These are phyloP conservation scores for Drosophila imparisetae DNA, from an alignment of 2,888 invertebrate species.

Conservation along the genomic window DNA sequence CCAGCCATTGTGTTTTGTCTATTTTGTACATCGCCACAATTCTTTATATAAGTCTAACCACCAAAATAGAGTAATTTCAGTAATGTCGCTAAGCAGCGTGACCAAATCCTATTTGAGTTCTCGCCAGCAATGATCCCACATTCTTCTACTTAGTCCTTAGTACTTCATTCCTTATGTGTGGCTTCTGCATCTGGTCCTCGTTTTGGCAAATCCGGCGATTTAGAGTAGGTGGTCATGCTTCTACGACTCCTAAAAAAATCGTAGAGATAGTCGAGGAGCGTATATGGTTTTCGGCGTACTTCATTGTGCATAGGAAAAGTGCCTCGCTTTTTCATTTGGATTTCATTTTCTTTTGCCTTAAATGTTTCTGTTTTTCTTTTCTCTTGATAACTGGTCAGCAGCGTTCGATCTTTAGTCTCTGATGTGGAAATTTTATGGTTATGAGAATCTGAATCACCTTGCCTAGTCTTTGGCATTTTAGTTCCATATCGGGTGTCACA, in stretches of 20 bases:
- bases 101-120: too few species aligned
- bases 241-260: conserved; percentile 18
- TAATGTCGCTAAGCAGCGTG: too few species aligned
- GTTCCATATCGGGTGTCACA: not conserved
- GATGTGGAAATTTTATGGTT: not conserved
- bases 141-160: not conserved
- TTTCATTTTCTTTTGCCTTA: not conserved
- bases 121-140: not conserved
- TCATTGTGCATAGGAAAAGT: not conserved
- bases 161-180: not conserved
- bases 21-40: too few species aligned
- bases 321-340: not conserved
- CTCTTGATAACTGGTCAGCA: not conserved
- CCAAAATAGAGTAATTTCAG: too few species aligned
- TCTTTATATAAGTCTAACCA: too few species aligned
- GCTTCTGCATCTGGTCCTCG: not conserved
- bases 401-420: conserved; percentile 1
- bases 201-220: conserved; percentile 24
- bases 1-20: too few species aligned
- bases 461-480: not conserved
- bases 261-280: conserved; percentile 29
- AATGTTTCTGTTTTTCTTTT: not conserved
- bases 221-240: conserved; percentile 31
- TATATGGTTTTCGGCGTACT: not conserved
- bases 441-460: conserved; percentile 5